These are phyloP conservation scores for Drosophila crucigera DNA, from an alignment of 2,888 invertebrate genomes.

Conservation along the genomic window DNA sequence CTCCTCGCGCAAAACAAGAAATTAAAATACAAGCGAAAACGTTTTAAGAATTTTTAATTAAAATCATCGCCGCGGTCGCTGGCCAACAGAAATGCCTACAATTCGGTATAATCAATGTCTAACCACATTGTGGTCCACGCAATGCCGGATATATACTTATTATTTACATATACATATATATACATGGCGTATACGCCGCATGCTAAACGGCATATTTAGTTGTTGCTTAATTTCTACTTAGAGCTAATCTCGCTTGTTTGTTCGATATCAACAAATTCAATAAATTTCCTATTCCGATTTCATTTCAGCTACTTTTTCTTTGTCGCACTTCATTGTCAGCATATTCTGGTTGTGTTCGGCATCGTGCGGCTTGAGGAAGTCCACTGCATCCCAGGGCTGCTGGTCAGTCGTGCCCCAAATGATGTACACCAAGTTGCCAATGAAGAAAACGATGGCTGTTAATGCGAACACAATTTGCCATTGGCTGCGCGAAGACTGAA, in stretches of 20 bases:
- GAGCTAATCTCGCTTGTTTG: conserved; percentile 11
- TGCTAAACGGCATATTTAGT: conserved; percentile 27
- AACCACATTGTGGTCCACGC: conserved; percentile 41
- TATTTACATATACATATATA: conserved; percentile 6
- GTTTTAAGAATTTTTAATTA: conserved; percentile 78
- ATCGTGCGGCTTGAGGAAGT: conserved; percentile 48
- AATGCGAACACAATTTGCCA: conserved; percentile 91
- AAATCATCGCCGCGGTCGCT: conserved; percentile 50
- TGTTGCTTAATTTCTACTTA: conserved; percentile 24
- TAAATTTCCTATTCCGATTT: conserved; percentile 18
- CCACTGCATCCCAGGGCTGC: conserved; percentile 89
- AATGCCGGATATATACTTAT: neutral
- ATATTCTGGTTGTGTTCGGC: conserved; percentile 26
- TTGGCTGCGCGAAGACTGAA: conserved; percentile 86
- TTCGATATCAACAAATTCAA: conserved; percentile 9
- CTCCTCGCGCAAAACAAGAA: conserved; percentile 69
- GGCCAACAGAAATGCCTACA: conserved; percentile 38
- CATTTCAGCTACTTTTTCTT: neutral
- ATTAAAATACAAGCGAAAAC: conserved; percentile 74
- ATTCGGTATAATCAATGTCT: conserved; percentile 66
- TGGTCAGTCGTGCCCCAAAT: conserved; percentile 88
- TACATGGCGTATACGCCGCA: conserved; percentile 36
- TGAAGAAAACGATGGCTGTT: conserved; percentile 88
- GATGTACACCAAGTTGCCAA: conserved; percentile 89
- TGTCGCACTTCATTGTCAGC: neutral